Evolutionary conservation across 1,140 invertebrate genomes (phyloP).

Genomic region (Brachionus paranguensis): DNA sequence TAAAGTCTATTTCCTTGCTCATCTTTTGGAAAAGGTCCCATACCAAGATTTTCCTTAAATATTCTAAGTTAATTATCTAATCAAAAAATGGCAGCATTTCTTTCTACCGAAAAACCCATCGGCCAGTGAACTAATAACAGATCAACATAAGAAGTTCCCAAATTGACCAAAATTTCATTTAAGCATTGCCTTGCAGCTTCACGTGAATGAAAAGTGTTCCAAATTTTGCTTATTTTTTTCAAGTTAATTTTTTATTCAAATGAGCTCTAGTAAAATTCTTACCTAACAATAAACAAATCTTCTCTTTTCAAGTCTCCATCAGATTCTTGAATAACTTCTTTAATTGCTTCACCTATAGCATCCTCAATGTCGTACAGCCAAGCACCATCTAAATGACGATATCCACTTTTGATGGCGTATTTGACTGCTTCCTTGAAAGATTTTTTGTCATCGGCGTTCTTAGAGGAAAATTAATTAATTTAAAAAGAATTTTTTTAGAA

Average conservation of each 20-base stretch:
- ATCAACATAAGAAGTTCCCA: constrained; percentile 51
- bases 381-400: constrained; percentile 37
- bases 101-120: constrained; percentile 44
- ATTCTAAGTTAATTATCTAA: too few relatives aligned
- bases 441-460: constrained; percentile 31
- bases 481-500: not conserved
- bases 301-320: constrained; percentile 2
- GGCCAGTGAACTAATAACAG: constrained; percentile 54
- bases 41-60: not conserved
- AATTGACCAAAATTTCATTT: constrained; percentile 47
- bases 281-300: constrained; percentile 34
- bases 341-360: constrained; percentile 14
- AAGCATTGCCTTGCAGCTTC: constrained; percentile 43
- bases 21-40: constrained; percentile 48
- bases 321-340: constrained; percentile 34
- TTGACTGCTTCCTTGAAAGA: constrained; percentile 24
- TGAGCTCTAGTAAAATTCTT: not conserved
- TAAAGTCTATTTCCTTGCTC: constrained; percentile 48
- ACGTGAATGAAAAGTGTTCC: constrained; percentile 36
- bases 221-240: constrained; percentile 10
- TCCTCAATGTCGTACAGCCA: constrained; percentile 36
- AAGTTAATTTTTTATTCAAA: not conserved
- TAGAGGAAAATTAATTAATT: not conserved
- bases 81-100: constrained; percentile 42
- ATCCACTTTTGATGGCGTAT: constrained; percentile 23